Conservation (phyloP, 2,797 vertebrate species). For the Lagodon rhomboides region DNA sequence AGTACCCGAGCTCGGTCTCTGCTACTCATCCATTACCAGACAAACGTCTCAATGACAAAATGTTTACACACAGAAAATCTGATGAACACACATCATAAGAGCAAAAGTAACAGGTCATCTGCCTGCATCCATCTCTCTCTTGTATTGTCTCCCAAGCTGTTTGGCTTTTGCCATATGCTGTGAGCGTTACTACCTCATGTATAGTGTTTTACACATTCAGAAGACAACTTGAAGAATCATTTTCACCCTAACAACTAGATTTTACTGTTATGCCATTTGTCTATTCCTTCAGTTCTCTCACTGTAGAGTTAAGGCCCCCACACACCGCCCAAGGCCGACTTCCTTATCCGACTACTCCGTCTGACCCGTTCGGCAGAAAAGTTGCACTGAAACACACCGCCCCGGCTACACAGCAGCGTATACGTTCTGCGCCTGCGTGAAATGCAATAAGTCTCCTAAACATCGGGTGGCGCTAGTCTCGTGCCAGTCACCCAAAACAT, state of each 20-base stretch:
- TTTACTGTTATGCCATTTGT: background rate
- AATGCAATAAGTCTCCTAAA: no score
- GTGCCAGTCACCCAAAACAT: no score
- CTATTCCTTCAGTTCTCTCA: background rate
- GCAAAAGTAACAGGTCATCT: constrained; percentile 19
- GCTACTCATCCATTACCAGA: constrained; percentile 50
- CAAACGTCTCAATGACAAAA: constrained; percentile 51
- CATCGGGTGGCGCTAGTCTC: no score
- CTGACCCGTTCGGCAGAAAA: no score
- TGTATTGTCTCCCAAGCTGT: background rate
- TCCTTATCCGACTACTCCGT: no score
- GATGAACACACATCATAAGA: constrained; percentile 18
- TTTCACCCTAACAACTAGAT: background rate
- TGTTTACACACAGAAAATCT: constrained; percentile 50
- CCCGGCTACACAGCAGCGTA: no score
- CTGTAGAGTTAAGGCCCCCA: no score
- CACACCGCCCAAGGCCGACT: no score
- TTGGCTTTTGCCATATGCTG: constrained; percentile 20
- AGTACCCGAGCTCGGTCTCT: constrained; percentile 29
- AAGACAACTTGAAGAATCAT: background rate
- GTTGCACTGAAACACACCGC: no score
- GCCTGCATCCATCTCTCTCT: constrained; percentile 1
- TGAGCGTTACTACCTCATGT: background rate
- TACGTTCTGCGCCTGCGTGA: no score
- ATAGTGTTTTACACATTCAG: background rate